Evolutionary conservation across 2,113 vertebrate genomes (phyloP), one percentile per base, ranked within the genome.

Genomic region (Xyrauchen texanus): DNA sequence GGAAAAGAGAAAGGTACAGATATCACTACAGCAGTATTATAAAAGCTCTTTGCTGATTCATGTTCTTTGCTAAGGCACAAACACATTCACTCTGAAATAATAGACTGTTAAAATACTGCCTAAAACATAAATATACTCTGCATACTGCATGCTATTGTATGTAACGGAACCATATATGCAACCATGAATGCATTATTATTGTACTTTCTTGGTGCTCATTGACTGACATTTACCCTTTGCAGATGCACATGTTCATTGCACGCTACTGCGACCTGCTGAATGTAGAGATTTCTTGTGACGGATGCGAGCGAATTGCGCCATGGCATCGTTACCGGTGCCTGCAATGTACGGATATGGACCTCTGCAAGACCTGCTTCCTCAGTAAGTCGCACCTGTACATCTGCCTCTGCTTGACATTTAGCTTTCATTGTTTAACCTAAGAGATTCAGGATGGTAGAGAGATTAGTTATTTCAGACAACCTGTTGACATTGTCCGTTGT

Each of bases 241-340:
- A 99, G 98, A 99, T 98, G 97, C 97, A 99, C 90, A 97, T 98
- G 97, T 99, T 99, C 87, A 97, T 98, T 4, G 96, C 98, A 11
- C 95, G 98, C n/a, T 98, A 98, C 82, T 98, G 97, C 68, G 96
- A 98, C 88, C 92, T 97, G 80, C 84, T 99, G 4, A 98, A 97
- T 0, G 96, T 99, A 63, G 98, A 98, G 86, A 98, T 99, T 13
- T 98, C 98, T 16, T 99, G 98, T 0, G 96, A 99, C 0, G 97
- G 98, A 9, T 99, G 98, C 8, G 96, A 98, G 66, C 93, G 97
- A 77, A 98, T 99, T 9, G 96, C 96, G 0, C 98, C 97, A 0
- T 98, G 96, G 95, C 96, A 97, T 69, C 96, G 98, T n/a, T 99
- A 98, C 89, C 90, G 97, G 76, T 99, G 98, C 60, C 90, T 99